phyloP scores from a whole-genome alignment of 2,797 vertebrate species.

The Hoplostethus atlanticus region DNA sequence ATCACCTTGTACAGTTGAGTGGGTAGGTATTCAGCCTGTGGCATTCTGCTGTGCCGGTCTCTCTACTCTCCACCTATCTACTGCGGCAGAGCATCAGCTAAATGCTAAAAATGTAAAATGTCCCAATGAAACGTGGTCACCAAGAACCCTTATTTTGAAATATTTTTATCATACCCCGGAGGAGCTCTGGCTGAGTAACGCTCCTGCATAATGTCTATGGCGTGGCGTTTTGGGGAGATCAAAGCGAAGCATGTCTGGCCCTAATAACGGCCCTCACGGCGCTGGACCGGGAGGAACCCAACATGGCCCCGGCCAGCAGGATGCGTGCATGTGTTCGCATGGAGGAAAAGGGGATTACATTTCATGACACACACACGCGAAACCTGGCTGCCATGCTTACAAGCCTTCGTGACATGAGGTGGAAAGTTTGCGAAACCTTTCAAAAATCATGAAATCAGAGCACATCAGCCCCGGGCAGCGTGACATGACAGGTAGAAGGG shows the following conservation, averaged over 20 bases:
- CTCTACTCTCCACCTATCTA: neutral
- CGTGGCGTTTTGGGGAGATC: constrained; percentile 45
- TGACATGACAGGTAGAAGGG: constrained; percentile 17
- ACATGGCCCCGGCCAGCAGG: constrained; percentile 45
- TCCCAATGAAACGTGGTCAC: neutral
- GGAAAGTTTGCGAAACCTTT: constrained; percentile 7
- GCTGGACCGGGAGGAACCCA: constrained; percentile 53
- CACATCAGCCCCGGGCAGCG: neutral
- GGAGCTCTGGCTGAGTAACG: constrained; percentile 33
- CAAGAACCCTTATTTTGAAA: constrained; percentile 43
- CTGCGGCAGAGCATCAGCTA: neutral
- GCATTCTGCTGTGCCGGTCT: no score
- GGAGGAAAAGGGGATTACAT: constrained; percentile 19
- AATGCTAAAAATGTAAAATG: constrained; percentile 13
- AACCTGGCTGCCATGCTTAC: neutral
- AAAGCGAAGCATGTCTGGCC: constrained; percentile 56
- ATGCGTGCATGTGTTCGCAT: constrained; percentile 25
- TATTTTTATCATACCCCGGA: constrained; percentile 7
- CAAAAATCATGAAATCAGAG: neutral
- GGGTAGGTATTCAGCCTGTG: no score
- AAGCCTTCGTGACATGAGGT: neutral
- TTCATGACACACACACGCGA: neutral
- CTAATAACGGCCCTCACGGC: constrained; percentile 50
- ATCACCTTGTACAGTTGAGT: no score
- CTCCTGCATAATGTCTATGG: constrained; percentile 53